Conservation (phyloP, 2,888 invertebrate species). For the Eulithis prunata region DNA sequence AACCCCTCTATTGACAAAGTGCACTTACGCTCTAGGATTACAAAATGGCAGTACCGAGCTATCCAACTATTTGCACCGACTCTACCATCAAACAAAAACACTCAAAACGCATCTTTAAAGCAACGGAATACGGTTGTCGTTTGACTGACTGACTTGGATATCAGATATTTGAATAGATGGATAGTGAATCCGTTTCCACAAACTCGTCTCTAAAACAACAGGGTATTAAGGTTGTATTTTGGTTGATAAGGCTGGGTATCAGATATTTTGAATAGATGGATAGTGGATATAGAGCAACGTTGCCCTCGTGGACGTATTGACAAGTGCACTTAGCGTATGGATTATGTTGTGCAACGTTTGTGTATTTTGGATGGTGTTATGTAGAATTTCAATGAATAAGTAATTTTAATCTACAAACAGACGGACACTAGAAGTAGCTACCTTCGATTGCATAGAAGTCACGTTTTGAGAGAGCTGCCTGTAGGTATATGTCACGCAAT, state of each 20-base stretch:
- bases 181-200: slow-evolving; percentile 45
- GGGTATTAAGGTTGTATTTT: slow-evolving; percentile 30
- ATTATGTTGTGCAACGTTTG: slow-evolving; percentile 61
- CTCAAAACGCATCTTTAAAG: slow-evolving; percentile 36
- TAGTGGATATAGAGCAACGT: slow-evolving; percentile 54
- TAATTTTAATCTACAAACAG: not conserved
- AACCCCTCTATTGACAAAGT: slow-evolving; percentile 68
- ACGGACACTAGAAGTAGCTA: too few relatives aligned
- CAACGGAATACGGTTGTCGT: slow-evolving; percentile 25
- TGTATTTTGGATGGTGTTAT: slow-evolving; percentile 51
- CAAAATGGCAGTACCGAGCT: slow-evolving; percentile 68
- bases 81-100: slow-evolving; percentile 13
- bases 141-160: slow-evolving; percentile 9
- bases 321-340: slow-evolving; percentile 74
- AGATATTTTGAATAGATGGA: slow-evolving; percentile 67
- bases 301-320: slow-evolving; percentile 65
- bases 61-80: slow-evolving; percentile 60
- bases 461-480: too few relatives aligned
- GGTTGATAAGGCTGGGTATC: slow-evolving; percentile 1
- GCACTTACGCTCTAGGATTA: slow-evolving; percentile 70
- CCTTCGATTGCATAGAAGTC: too few relatives aligned
- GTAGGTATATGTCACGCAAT: too few relatives aligned
- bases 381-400: slow-evolving; percentile 19
- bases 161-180: slow-evolving; percentile 66
- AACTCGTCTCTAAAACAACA: slow-evolving; percentile 34